Base-by-base conservation (phyloP, 2,888 invertebrate species). In the Drosophila greeni region DNA sequence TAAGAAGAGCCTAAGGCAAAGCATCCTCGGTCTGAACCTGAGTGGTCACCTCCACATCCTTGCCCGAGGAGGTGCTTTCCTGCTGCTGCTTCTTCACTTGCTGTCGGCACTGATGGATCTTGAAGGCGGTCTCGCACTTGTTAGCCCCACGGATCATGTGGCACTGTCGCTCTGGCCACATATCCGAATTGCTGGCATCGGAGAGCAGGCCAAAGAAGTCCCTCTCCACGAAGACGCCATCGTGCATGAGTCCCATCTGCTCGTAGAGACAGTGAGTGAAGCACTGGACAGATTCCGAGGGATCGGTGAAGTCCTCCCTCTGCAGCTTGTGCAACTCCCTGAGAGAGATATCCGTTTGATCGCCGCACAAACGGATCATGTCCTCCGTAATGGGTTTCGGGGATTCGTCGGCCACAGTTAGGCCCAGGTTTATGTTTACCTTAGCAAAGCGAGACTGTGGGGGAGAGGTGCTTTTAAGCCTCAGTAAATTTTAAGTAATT, bases 221-320 rank as follows among this genome's bases (percentile, higher is more conserved):
- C n/a, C 68, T 70, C 6, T 83, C 71, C 39, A 81, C 75, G 42
- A 83, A 85, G 14, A 83, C 71, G 0, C 82, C 85, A 23, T 81
- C 74, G 16, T 72, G 74, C 67, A 78, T 60, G 23, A 75, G 56
- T 7, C 81, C 83, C 81, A 83, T 64, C 16, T 83, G 76, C 59
- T 85, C 78, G 33, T 79, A 85, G 26, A 83, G 70, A 16, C 81
- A 85, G 24, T 85, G 79, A 6, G 75, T 75, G 31, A 83, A 81
- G 58, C 83, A 83, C 43, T 81, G 75, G 8, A 72, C 70, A 12
- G 75, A 57, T 51, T 70, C 75, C 12, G 74, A 58, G 7, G 73
- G 67, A 49, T 76, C 72, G 26, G 31, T 49, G 14, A 70, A 73
- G 40, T 81, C 75, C 18, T 74, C 47, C 14, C 54, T 52, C 6